phyloP scores from a whole-genome alignment of 2,888 invertebrate genomes.

The Temnothorax ravouxi region DNA sequence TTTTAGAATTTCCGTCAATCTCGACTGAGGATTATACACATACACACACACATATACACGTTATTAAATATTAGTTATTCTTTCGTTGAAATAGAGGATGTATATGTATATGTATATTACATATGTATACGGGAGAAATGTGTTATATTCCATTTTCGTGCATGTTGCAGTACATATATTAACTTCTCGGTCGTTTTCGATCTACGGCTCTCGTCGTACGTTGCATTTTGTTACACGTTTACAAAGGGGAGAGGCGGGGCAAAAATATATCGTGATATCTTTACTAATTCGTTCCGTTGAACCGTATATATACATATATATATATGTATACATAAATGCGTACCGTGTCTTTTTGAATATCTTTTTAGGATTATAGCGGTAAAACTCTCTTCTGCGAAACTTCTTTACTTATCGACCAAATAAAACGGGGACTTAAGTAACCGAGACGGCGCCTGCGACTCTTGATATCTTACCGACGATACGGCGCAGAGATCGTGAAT shows the following conservation, averaged over 20 bases:
- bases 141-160: slow-evolving; percentile 69
- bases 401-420: slow-evolving; percentile 50
- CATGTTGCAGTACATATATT: slow-evolving; percentile 22
- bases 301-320: slow-evolving; percentile 17
- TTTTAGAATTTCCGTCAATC: slow-evolving; percentile 76
- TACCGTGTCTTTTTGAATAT: slow-evolving; percentile 50
- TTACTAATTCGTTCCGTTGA: background rate
- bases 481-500: slow-evolving; percentile 13
- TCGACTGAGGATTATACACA: slow-evolving; percentile 72
- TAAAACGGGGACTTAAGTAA: slow-evolving; percentile 46
- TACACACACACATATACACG: slow-evolving; percentile 64
- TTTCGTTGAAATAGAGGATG: slow-evolving; percentile 78
- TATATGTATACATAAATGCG: slow-evolving; percentile 3
- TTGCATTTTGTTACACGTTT: slow-evolving; percentile 55
- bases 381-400: slow-evolving; percentile 13
- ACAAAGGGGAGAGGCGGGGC: slow-evolving; percentile 3
- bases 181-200: slow-evolving; percentile 22
- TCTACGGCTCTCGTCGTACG: slow-evolving; percentile 29
- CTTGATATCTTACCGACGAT: slow-evolving; percentile 25
- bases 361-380: slow-evolving; percentile 38
- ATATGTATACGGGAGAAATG: slow-evolving; percentile 44
- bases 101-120: slow-evolving; percentile 57
- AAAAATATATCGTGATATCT: slow-evolving; percentile 21
- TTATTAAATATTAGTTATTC: slow-evolving; percentile 72
- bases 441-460: slow-evolving; percentile 11